Evolutionary conservation across 2,797 vertebrate genomes (phyloP).

Genomic region (Channallabes apus): DNA sequence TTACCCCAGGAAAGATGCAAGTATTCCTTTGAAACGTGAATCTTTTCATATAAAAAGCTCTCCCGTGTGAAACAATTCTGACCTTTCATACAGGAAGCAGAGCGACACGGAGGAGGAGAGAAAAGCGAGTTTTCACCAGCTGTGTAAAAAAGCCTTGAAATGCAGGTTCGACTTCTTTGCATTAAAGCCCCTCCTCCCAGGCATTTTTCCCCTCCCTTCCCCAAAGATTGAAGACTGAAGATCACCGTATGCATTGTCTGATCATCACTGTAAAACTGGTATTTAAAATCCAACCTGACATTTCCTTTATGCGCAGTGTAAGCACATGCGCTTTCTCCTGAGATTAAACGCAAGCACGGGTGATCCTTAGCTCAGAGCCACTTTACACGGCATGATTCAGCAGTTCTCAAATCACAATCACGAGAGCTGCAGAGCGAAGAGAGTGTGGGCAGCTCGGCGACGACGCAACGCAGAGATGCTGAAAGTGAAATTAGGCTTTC

Average conservation of each 20-base stretch:
- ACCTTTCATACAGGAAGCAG: constrained; percentile 12
- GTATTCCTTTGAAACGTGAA: neutral
- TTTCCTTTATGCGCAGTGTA: neutral
- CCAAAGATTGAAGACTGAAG: neutral
- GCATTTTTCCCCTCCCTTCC: neutral
- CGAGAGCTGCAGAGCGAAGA: neutral
- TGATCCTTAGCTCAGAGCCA: neutral
- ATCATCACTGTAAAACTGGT: neutral
- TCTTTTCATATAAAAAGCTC: neutral
- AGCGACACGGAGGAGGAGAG: neutral
- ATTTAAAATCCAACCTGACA: neutral
- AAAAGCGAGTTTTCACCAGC: neutral
- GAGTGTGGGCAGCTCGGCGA: neutral
- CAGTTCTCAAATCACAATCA: constrained; percentile 16
- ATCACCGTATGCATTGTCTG: neutral
- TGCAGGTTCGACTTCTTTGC: neutral
- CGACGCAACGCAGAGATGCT: neutral
- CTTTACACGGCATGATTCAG: constrained; percentile 11
- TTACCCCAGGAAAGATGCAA: constrained; percentile 13
- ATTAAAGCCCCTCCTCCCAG: constrained; percentile 7
- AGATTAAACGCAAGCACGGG: neutral
- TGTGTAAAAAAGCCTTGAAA: neutral
- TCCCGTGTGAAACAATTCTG: neutral
- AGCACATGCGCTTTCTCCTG: neutral
- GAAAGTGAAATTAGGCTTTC: neutral